A percentile compares a stretch with the other conserved stretches of the same genome.
phyloP scores from a whole-genome alignment of 2,797 vertebrate genomes.

The Coendou prehensilis region DNA sequence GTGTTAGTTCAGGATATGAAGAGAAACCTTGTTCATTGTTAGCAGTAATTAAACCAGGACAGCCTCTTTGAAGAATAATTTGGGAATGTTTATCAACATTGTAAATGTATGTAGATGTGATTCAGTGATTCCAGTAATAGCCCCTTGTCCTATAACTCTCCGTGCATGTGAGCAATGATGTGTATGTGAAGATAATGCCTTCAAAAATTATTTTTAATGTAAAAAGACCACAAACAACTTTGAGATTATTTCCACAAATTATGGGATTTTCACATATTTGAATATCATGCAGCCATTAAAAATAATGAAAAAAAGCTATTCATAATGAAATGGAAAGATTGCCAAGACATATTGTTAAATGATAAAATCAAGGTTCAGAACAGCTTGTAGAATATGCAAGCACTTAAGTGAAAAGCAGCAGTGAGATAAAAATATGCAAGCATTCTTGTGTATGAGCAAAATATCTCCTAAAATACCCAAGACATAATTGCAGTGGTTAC shows the following conservation, averaged over 20 bases:
- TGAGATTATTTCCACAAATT: slow-evolving; percentile 45
- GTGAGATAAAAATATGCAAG: slow-evolving; percentile 26
- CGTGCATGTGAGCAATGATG: not conserved
- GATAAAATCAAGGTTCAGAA: slow-evolving; percentile 58
- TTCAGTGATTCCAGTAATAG: slow-evolving; percentile 41
- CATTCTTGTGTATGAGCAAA: not conserved
- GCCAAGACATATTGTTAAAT: slow-evolving; percentile 51
- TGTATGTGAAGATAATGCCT: slow-evolving; percentile 35
- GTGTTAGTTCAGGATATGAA: slow-evolving; percentile 36
- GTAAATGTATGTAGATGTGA: slow-evolving; percentile 11
- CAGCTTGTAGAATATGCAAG: slow-evolving; percentile 39
- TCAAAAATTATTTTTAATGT: slow-evolving; percentile 58
- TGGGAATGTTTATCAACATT: slow-evolving; percentile 51
- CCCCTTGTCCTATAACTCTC: slow-evolving; percentile 6
- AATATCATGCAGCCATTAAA: slow-evolving; percentile 49
- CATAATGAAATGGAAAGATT: slow-evolving; percentile 44
- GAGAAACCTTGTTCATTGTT: not conserved
- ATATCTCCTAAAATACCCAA: slow-evolving; percentile 38
- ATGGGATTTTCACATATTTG: slow-evolving; percentile 56
- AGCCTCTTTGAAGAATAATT: slow-evolving; percentile 29
- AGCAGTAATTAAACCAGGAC: slow-evolving; percentile 44
- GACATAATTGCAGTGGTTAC: not conserved
- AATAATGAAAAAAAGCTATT: slow-evolving; percentile 63
- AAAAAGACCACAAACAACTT: slow-evolving; percentile 28
- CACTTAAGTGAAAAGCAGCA: not conserved